Base-by-base conservation (phyloP, 2,888 invertebrate genomes). In the Chalcosyrphus nemorum region DNA sequence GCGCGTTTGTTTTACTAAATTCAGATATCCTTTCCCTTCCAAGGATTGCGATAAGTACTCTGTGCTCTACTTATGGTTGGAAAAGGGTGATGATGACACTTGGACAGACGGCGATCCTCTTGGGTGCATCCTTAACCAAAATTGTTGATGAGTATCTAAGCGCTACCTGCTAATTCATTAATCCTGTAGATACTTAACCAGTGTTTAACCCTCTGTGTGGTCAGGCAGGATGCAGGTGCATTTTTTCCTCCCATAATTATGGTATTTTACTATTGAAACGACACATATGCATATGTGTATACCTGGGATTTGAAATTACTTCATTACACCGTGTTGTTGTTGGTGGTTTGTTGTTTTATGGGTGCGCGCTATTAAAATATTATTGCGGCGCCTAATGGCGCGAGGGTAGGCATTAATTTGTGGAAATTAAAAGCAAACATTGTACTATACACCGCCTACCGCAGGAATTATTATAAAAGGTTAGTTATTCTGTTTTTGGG, bases 191-290 rank as follows among this genome's bases (percentile, higher is more conserved):
- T 70, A 56, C 19, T 56, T 77, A 63, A 41, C n/a, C 47, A 15
- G 24, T 50, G 45, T 29, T 56, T 70, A 59, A 57, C 65, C 63
- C 57, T n/a, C n/a, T 72, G 78, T 78, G 78, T 72, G 78, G 78
- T 65, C 78, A 50, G 13, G 43, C 50, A 66, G 70, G 71, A 78
- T 78, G 78, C 78, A 78, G 78, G 71, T 78, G 78, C 50, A 71
- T 78, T 45, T 21, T 41, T n/a, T n/a, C n/a, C n/a, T n/a, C n/a
- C n/a, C 13, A 41, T 57, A 75, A 75, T 66, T 65, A 21, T 38
- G 59, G 41, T 56, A 11, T 19, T 56, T 35, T 17, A 4, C 11
- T 56, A 56, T 56, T 21, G 24, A 57, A 59, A 59, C 27, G 41
- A 59, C 59, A 24, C 21, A 11, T 9, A 32, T n/a, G n/a, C n/a